A percentile compares a stretch with the other conserved stretches of the same genome.
Evolutionary conservation across 2,797 vertebrate species (phyloP).

Genomic region (Pagetopsis macropterus): DNA sequence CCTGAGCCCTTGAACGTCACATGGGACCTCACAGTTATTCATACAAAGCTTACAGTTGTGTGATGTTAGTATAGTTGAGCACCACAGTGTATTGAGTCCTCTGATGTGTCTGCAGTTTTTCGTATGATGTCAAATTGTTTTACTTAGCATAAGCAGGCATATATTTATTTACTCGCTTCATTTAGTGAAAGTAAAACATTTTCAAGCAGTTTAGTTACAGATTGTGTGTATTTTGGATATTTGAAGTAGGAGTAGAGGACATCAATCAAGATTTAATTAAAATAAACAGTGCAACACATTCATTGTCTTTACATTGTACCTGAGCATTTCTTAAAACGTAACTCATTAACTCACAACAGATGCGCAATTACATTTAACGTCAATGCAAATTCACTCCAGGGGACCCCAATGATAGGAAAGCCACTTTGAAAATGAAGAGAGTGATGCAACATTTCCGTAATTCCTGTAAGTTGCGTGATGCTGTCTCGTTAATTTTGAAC

Average conservation of each 20-base stretch:
- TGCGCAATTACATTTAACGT: too few relatives aligned
- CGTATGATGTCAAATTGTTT: slow-evolving; percentile 8
- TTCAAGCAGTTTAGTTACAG: slow-evolving; percentile 1
- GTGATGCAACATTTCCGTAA: too few relatives aligned
- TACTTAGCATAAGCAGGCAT: slow-evolving; percentile 1
- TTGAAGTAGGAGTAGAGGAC: neutral
- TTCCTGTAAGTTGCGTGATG: too few relatives aligned
- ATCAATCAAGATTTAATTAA: neutral
- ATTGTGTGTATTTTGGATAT: neutral
- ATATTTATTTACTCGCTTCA: slow-evolving; percentile 5
- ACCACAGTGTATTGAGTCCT: slow-evolving; percentile 9
- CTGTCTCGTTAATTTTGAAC: too few relatives aligned
- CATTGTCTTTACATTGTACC: neutral
- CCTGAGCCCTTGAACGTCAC: slow-evolving; percentile 21
- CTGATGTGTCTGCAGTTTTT: slow-evolving; percentile 21
- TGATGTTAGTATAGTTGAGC: slow-evolving; percentile 38
- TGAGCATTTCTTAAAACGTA: neutral
- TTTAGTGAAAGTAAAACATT: neutral
- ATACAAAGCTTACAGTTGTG: slow-evolving; percentile 35
- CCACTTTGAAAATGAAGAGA: too few relatives aligned
- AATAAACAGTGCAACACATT: neutral
- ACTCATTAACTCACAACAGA: too few relatives aligned
- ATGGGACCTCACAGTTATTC: slow-evolving; percentile 39
- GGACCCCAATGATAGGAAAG: too few relatives aligned
- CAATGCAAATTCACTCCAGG: too few relatives aligned